Evolutionary conservation across 2,113 vertebrate species (phyloP).

Genomic region (Daboia siamensis): DNA sequence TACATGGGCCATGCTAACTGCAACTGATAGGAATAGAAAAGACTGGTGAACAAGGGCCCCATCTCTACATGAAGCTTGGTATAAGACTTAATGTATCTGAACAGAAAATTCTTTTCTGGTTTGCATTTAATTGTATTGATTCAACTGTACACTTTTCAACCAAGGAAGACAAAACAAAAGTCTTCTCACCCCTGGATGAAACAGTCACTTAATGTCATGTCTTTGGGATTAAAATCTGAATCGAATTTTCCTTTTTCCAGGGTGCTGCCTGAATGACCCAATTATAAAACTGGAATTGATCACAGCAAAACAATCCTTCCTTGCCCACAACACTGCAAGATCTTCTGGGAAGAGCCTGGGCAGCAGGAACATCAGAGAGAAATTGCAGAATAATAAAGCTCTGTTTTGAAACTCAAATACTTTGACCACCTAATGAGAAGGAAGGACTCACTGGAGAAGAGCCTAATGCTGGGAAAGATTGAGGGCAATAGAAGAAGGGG

Average conservation of each 20-base stretch:
- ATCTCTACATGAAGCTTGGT: background rate
- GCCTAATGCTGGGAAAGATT: no score
- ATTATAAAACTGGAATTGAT: background rate
- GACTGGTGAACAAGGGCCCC: background rate
- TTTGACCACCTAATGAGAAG: no score
- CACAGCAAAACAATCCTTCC: rapidly evolving
- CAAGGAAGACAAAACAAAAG: background rate
- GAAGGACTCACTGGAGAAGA: no score
- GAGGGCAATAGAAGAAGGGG: no score
- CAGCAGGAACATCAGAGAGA: conserved; percentile 8
- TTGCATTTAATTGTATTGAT: background rate
- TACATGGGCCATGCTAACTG: background rate
- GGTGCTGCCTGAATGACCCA: background rate
- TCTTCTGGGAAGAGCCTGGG: background rate
- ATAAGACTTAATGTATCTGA: background rate
- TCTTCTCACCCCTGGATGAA: background rate
- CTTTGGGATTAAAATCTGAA: background rate
- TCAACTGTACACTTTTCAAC: background rate
- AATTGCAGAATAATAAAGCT: conserved; percentile 8
- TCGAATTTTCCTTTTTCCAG: background rate
- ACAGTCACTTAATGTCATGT: background rate
- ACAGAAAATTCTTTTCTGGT: background rate
- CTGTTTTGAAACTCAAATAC: background rate
- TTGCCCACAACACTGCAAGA: background rate
- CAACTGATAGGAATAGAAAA: background rate